phyloP scores from a whole-genome alignment of 2,113 vertebrate genomes.

The Chrysochloris asiatica region DNA sequence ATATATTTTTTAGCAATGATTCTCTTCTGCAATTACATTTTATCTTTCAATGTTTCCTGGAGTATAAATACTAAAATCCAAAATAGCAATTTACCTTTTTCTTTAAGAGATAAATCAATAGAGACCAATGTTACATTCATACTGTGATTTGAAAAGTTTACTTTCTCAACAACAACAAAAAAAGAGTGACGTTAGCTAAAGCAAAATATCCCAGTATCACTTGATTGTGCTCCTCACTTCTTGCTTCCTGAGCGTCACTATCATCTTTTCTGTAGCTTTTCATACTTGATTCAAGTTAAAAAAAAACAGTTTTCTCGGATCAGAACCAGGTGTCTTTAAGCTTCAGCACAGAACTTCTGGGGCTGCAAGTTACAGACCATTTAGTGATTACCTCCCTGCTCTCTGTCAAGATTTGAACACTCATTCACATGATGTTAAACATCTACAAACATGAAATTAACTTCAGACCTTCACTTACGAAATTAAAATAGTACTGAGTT shows the following conservation, averaged over 20 bases:
- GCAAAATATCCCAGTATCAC: background rate
- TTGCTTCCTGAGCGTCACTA: background rate
- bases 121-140: conserved; percentile 33
- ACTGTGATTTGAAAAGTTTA: conserved; percentile 29
- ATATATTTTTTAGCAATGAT: conserved; percentile 32
- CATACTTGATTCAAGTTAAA: background rate
- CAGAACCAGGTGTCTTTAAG: conserved; percentile 27
- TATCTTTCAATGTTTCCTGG: conserved; percentile 29
- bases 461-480: background rate
- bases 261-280: background rate
- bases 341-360: background rate
- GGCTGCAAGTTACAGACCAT: background rate
- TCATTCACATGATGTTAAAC: background rate
- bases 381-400: conserved; percentile 26
- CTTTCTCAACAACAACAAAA: background rate
- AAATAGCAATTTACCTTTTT: conserved; percentile 39
- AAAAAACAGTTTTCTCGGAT: conserved; percentile 43
- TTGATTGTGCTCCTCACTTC: background rate
- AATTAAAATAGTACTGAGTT: conserved; percentile 21
- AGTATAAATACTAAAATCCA: conserved; percentile 57
- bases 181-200: conserved; percentile 5
- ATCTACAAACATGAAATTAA: conserved; percentile 19
- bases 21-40: conserved; percentile 35
- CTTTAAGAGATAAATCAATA: conserved; percentile 50
- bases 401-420: background rate